Percentiles rank a stretch among this genome's conserved stretches.
Conservation (phyloP, 2,113 vertebrate species). For the Nestor notabilis region DNA sequence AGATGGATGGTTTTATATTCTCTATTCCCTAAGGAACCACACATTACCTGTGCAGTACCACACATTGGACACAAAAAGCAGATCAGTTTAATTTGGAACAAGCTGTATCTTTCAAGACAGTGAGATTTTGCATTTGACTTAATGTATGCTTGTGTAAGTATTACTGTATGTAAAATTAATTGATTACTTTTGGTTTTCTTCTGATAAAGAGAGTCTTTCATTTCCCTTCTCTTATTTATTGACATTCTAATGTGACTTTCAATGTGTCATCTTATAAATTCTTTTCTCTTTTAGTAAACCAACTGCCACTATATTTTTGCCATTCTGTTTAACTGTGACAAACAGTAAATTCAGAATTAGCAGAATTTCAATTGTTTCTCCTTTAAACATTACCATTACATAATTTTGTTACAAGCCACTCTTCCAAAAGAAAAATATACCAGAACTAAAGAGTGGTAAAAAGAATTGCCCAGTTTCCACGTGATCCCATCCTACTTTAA, state of each 20-base stretch:
- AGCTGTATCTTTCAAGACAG: neutral
- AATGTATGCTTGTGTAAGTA: neutral
- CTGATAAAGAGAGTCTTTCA: neutral
- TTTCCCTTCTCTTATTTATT: neutral
- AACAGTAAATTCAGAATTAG: neutral
- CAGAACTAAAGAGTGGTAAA: neutral
- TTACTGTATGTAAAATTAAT: neutral
- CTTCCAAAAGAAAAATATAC: neutral
- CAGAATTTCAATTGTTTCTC: neutral
- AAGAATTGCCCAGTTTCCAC: neutral
- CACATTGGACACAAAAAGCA: neutral
- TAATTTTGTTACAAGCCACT: neutral
- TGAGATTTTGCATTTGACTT: neutral
- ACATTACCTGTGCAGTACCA: neutral
- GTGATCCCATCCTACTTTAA: neutral
- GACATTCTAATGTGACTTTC: neutral
- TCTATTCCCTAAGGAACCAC: neutral
- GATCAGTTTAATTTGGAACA: neutral
- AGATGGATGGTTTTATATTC: neutral
- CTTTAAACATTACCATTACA: neutral
- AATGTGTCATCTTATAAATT: neutral
- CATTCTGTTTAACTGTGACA: neutral
- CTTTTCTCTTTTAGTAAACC: neutral
- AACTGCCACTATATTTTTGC: neutral
- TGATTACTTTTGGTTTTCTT: neutral